These are phyloP conservation scores for Oncorhynchus mykiss DNA, from an alignment of 2,113 vertebrate species.

Conservation along the genomic window DNA sequence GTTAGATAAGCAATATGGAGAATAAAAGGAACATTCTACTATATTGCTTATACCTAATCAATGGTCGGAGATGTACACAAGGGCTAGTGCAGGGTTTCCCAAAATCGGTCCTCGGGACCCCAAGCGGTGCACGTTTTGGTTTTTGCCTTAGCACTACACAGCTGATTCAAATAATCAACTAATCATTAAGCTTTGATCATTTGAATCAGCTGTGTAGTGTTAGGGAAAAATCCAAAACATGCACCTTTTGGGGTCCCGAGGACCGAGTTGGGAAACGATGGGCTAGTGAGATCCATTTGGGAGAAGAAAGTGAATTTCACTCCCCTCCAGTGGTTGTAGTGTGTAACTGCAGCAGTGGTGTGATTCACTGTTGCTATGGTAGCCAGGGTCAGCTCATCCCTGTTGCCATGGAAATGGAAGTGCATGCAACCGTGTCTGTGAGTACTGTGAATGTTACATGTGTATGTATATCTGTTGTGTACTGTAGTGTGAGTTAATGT, in stretches of 20 bases:
- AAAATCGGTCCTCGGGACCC: too few species aligned
- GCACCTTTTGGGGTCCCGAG: too few species aligned
- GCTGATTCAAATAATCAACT: too few species aligned
- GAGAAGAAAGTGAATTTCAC: conserved; percentile 8
- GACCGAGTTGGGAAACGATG: too few species aligned
- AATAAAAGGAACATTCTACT: background rate
- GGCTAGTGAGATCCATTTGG: background rate
- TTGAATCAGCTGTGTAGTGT: too few species aligned
- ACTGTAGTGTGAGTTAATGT: background rate
- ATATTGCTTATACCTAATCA: too few species aligned
- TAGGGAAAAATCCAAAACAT: too few species aligned
- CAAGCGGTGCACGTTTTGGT: too few species aligned
- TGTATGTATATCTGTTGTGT: conserved; percentile 23
- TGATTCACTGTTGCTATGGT: conserved; percentile 73
- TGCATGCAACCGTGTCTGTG: conserved; percentile 56
- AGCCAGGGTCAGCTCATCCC: conserved; percentile 71
- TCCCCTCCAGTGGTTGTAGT: conserved; percentile 66
- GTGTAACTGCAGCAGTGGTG: conserved; percentile 49
- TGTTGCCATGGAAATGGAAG: conserved; percentile 71
- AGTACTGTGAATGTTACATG: conserved; percentile 23
- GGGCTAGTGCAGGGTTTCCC: too few species aligned
- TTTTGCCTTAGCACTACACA: too few species aligned
- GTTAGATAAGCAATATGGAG: background rate
- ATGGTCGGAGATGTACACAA: too few species aligned
- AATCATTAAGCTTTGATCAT: too few species aligned